Conservation (phyloP, 1,140 invertebrate species). For the Atta cephalotes region DNA sequence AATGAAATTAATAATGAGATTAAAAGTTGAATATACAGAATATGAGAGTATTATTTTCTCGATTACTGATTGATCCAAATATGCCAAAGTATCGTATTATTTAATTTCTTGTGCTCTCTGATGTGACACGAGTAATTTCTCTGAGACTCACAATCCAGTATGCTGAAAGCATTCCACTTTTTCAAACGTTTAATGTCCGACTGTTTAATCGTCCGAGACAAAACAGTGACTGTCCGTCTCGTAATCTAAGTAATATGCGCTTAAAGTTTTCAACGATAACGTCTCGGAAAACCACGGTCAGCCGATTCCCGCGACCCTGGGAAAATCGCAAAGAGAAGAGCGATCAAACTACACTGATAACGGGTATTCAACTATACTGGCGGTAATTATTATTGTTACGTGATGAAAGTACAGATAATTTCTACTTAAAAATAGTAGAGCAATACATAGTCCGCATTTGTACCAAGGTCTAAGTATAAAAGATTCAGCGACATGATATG, state of each 20-base stretch:
- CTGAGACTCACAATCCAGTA: neutral
- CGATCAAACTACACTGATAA: constrained; percentile 42
- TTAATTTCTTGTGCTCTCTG: constrained; percentile 7
- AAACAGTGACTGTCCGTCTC: constrained; percentile 44
- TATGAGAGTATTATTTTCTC: neutral
- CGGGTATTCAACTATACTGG: neutral
- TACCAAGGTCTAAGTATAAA: neutral
- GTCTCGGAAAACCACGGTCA: constrained; percentile 62
- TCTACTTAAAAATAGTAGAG: constrained; percentile 5
- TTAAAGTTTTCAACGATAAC: constrained; percentile 47
- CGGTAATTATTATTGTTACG: constrained; percentile 40
- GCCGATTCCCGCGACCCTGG: constrained; percentile 58
- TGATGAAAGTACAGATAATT: constrained; percentile 45
- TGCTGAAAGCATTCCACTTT: constrained; percentile 47
- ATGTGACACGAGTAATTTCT: constrained; percentile 29
- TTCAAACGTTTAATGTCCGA: no score
- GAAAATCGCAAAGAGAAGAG: constrained; percentile 39
- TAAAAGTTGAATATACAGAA: neutral
- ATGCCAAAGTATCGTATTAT: constrained; percentile 3
- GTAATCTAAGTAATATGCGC: constrained; percentile 16
- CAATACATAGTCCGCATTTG: neutral
- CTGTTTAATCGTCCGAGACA: constrained; percentile 48
- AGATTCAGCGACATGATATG: constrained; percentile 13
- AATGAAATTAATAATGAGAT: neutral
- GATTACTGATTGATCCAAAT: neutral